phyloP scores from a whole-genome alignment of 2,797 vertebrate species.

The Sebastes reedi region DNA sequence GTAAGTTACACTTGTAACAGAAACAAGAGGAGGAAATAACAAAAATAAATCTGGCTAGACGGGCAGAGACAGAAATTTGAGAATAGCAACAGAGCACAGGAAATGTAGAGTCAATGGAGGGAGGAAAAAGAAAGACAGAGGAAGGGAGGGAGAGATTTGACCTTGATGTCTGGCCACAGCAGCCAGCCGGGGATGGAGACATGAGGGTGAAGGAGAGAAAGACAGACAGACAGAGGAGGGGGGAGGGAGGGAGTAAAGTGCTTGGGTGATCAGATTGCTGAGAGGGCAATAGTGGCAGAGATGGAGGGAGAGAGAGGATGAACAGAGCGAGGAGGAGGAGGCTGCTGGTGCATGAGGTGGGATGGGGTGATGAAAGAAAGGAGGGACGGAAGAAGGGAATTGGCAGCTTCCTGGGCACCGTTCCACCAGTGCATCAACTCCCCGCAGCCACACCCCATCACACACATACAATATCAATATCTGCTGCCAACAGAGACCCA shows the following conservation, averaged over 20 bases:
- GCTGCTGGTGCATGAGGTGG: conserved; percentile 35
- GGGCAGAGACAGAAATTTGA: conserved; percentile 64
- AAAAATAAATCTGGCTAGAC: conserved; percentile 59
- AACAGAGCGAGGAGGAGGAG: neutral
- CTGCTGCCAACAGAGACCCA: conserved; percentile 26
- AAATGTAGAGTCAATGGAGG: conserved; percentile 72
- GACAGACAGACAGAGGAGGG: conserved; percentile 26
- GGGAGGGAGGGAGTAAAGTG: conserved; percentile 51
- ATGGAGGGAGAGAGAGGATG: neutral
- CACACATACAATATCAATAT: conserved; percentile 34
- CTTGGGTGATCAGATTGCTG: conserved; percentile 75
- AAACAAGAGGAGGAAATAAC: conserved; percentile 51
- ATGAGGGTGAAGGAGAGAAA: conserved; percentile 60
- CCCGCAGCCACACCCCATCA: conserved; percentile 66
- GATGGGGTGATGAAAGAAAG: conserved; percentile 48
- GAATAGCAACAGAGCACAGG: conserved; percentile 65
- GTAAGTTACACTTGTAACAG: conserved; percentile 16
- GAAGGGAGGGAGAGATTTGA: conserved; percentile 68
- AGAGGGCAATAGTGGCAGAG: conserved; percentile 67
- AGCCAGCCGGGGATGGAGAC: conserved; percentile 65
- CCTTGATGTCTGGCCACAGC: conserved; percentile 80
- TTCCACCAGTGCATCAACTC: conserved; percentile 72
- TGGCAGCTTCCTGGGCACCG: conserved; percentile 58
- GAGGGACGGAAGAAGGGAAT: conserved; percentile 45
- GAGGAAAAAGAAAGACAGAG: conserved; percentile 44